phyloP scores from a whole-genome alignment of 2,113 vertebrate genomes.

The Tichodroma muraria region DNA sequence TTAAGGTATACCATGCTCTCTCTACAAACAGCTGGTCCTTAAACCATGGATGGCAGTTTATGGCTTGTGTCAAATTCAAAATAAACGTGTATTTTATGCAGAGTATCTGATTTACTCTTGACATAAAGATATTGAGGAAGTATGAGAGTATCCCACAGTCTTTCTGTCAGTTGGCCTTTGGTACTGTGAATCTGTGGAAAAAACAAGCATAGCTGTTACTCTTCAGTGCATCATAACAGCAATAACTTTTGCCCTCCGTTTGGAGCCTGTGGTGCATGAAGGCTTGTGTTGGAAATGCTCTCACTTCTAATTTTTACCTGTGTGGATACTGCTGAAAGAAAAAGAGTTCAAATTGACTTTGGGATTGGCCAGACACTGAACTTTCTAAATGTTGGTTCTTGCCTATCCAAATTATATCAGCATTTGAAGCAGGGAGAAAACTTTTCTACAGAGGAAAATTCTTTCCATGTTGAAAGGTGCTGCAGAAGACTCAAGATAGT shows the following conservation, averaged over 20 bases:
- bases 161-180: not conserved
- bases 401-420: not conserved
- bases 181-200: not conserved
- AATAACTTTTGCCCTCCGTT: not conserved
- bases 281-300: not conserved
- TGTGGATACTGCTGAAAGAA: not conserved
- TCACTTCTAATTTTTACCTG: not conserved
- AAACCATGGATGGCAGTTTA: not conserved
- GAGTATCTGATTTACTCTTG: not conserved
- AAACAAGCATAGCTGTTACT: not conserved
- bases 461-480: not conserved
- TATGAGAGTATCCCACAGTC: not conserved
- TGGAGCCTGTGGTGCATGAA: not conserved
- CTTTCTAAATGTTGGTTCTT: not conserved
- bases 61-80: not conserved
- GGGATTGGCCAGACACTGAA: not conserved
- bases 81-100: not conserved
- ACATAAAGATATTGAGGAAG: not conserved
- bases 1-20: not conserved
- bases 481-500: not conserved
- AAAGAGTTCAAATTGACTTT: constrained; percentile 8
- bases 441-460: not conserved
- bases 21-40: not conserved
- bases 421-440: constrained; percentile 7
- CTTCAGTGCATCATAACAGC: not conserved